phyloP scores from a whole-genome alignment of 2,888 invertebrate species.

The Notodonta dromedarius region DNA sequence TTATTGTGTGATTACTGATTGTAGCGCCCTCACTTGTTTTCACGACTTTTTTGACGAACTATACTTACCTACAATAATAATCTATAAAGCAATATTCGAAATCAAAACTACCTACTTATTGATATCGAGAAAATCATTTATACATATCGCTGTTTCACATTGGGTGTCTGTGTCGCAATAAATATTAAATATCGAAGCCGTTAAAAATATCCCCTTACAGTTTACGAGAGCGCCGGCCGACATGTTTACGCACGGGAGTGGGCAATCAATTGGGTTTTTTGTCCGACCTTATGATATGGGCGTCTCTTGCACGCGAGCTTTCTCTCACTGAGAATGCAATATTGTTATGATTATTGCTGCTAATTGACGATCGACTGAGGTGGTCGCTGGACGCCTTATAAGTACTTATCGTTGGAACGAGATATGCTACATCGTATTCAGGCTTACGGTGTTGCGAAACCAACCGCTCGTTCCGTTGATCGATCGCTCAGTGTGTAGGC shows the following conservation, averaged over 20 bases:
- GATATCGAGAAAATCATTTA: conserved; percentile 63
- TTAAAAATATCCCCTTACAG: conserved; percentile 83
- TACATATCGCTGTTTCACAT: conserved; percentile 79
- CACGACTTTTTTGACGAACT: no score
- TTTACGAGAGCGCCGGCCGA: conserved; percentile 78
- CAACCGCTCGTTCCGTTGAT: no score
- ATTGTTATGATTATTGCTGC: conserved; percentile 33
- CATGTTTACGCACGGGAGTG: conserved; percentile 78
- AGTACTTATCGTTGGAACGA: background rate
- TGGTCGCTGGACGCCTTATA: background rate
- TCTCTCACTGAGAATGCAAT: conserved; percentile 55
- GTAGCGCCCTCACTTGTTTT: no score
- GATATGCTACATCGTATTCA: no score
- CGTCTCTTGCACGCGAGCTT: conserved; percentile 58
- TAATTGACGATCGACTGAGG: conserved; percentile 16
- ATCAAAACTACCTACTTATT: conserved; percentile 42
- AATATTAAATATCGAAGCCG: conserved; percentile 83
- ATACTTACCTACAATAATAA: no score
- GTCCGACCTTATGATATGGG: conserved; percentile 55
- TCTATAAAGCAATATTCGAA: no score
- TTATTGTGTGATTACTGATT: no score
- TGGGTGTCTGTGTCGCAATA: conserved; percentile 81
- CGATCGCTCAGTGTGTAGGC: no score
- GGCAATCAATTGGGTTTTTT: conserved; percentile 77
- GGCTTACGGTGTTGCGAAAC: no score